These are phyloP conservation scores for Cosmia trapezina DNA, from an alignment of 2,888 invertebrate genomes.

Conservation along the genomic window DNA sequence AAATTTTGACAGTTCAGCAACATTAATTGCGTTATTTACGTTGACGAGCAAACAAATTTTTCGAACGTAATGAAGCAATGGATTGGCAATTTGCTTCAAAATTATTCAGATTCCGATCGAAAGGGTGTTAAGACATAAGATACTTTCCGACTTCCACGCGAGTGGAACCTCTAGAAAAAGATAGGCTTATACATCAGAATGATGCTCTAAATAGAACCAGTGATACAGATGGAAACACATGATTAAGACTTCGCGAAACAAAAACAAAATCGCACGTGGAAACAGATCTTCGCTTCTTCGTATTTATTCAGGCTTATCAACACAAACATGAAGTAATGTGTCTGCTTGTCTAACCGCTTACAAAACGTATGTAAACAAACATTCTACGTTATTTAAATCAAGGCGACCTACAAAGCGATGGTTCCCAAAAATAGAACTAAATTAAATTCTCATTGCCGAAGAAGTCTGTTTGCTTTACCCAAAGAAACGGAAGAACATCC, in stretches of 20 bases:
- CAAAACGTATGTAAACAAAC: conserved; percentile 30
- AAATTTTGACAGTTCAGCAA: too few species aligned
- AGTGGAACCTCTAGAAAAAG: too few species aligned
- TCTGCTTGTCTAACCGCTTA: conserved; percentile 23
- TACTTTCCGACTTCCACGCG: too few species aligned
- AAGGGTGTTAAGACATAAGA: too few species aligned
- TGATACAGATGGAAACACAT: not conserved
- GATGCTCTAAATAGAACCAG: not conserved
- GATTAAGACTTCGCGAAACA: not conserved
- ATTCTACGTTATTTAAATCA: conserved; percentile 20
- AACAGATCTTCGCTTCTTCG: not conserved
- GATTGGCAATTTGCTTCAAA: too few species aligned
- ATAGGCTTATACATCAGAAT: not conserved
- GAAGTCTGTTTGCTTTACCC: not conserved
- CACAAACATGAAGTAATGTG: conserved; percentile 24
- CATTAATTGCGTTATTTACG: too few species aligned
- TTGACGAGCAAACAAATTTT: too few species aligned
- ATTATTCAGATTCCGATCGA: too few species aligned
- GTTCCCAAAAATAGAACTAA: conserved; percentile 11
- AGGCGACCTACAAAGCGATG: conserved; percentile 32
- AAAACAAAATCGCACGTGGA: not conserved
- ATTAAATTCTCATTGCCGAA: conserved; percentile 21
- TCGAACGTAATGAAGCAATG: too few species aligned
- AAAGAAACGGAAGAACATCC: not conserved
- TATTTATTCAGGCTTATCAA: conserved; percentile 23